Evolutionary conservation across 2,888 invertebrate genomes (phyloP), one percentile per base, ranked within the genome.

Genomic region (Cantharis flavilabris): DNA sequence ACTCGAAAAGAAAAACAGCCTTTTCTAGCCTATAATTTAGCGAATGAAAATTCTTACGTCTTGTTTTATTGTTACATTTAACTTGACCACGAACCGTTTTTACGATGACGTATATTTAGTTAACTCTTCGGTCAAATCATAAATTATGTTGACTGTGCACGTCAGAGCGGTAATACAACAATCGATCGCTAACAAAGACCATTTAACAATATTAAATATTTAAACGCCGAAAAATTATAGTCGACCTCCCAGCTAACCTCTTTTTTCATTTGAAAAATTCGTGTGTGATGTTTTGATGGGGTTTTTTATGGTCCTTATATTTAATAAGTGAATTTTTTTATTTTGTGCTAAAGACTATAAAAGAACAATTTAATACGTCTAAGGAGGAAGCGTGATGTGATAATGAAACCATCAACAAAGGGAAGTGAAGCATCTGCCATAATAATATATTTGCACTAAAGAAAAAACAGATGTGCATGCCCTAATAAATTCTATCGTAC

Each of bases 401-500:
- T 67, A 67, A 67, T 67, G 65, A 67, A 67, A 67, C 65, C 18
- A 67, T 67, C 65, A 67, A 67, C 20, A 67, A 67, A 23, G 20
- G 23, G 65, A 67, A 67, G 20, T 23, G 65, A 26, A 67, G 26
- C 65, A 23, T 20, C 65, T 67, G 65, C 16, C 18, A 14, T 23
- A 23, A 18, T 67, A 67, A 67, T 67, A 18, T 26, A 67, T 67
- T 26, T 18, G 14, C 18, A 67, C 18, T 67, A 67, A 67, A 23
- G 20, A 67, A 67, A 67, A 67, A 67, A 14, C 65, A 67, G 65
- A 67, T 67, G 65, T 67, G 65, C 23, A 67, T 67, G 65, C 26
- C 65, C 20, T 67, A 67, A 67, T 67, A 67, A 67, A 23, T 67
- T 67, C 26, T 67, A 67, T 71, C 63, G 72, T 23, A 62, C 63